phyloP scores from a whole-genome alignment of 2,113 vertebrate species.

The Sander vitreus region DNA sequence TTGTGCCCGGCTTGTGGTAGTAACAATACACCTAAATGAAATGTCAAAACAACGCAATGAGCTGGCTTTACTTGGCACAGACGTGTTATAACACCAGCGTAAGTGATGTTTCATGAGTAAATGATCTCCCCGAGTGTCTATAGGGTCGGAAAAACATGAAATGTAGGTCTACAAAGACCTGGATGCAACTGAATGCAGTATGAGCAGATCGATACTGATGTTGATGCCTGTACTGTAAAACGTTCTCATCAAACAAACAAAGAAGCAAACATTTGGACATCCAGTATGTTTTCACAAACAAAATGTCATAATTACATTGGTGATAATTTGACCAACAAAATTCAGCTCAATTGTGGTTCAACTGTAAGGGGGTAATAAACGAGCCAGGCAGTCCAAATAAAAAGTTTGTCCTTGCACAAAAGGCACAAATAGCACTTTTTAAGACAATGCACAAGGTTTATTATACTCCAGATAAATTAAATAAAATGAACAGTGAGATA shows the following conservation, averaged over 20 bases:
- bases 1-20: not conserved
- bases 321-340: too few relatives aligned
- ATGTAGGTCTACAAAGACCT: not conserved
- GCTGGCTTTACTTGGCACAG: not conserved
- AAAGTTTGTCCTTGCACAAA: too few relatives aligned
- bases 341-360: too few relatives aligned
- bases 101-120: conserved; percentile 17
- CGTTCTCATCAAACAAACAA: not conserved
- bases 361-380: too few relatives aligned
- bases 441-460: too few relatives aligned
- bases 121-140: conserved; percentile 8
- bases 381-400: too few relatives aligned
- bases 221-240: not conserved
- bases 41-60: conserved; percentile 37
- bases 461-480: too few relatives aligned
- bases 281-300: too few relatives aligned
- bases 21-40: conserved; percentile 10
- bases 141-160: not conserved
- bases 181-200: not conserved
- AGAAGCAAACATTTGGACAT: too few relatives aligned
- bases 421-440: too few relatives aligned
- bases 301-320: too few relatives aligned
- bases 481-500: too few relatives aligned
- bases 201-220: not conserved
- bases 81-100: not conserved